These are phyloP conservation scores for Eulemur coronatus DNA, from an alignment of 2,797 vertebrate species.

Conservation along the genomic window DNA sequence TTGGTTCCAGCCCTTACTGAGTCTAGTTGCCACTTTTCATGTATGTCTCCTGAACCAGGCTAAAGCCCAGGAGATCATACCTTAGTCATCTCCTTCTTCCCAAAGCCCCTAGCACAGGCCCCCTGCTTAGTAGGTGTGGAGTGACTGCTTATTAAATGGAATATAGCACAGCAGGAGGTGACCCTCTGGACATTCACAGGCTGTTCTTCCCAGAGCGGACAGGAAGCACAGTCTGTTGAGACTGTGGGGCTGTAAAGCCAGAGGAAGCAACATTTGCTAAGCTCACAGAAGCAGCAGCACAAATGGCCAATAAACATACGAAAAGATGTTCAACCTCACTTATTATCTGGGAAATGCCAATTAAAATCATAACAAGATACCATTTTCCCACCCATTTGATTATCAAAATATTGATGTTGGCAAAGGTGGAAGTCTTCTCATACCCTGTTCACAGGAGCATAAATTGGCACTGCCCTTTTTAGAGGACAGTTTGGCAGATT, in stretches of 20 bases:
- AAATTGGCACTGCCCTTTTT: not conserved
- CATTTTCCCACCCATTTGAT: not conserved
- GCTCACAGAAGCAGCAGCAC: constrained; percentile 37
- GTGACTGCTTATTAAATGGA: constrained; percentile 20
- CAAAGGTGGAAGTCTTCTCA: constrained; percentile 8
- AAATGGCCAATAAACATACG: constrained; percentile 64
- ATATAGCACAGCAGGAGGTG: not conserved
- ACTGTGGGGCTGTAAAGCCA: constrained; percentile 42
- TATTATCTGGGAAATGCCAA: constrained; percentile 59
- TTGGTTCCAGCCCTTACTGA: not conserved
- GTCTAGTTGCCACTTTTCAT: not conserved
- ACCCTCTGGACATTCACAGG: constrained; percentile 1
- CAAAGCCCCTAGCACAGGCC: not conserved
- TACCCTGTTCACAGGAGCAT: not conserved
- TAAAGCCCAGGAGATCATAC: not conserved
- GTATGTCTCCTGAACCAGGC: not conserved
- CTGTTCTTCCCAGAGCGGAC: not conserved
- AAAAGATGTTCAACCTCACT: constrained; percentile 54
- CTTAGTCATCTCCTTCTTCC: not conserved
- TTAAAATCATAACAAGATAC: constrained; percentile 44
- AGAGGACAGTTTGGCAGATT: constrained; percentile 1
- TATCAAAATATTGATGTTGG: constrained; percentile 32
- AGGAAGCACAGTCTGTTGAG: constrained; percentile 41
- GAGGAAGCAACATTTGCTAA: constrained; percentile 55
- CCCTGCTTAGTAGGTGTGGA: not conserved